Base-by-base conservation (phyloP, 2,888 invertebrate species). In the Onthophagus sagittarius region DNA sequence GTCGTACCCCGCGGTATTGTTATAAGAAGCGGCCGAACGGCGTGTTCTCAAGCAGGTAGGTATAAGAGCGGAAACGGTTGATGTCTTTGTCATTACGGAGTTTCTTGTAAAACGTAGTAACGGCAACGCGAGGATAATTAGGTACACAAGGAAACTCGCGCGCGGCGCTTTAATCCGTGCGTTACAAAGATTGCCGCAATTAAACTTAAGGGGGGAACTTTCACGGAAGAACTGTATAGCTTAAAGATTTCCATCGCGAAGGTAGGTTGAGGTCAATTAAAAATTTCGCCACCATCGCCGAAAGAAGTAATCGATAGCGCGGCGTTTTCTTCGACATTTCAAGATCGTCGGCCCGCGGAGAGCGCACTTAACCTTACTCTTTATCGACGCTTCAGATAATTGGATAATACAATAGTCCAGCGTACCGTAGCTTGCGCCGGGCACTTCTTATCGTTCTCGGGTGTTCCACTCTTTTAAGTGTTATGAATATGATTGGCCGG, bases 401-500 rank as follows among this genome's bases (percentile, higher is more conserved):
- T 67, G 67, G 67, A 67, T 67, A 67, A 67, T 67, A 67, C 32
- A 67, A 23, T n/a, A 15, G 31, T 15, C 67, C 32, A 67, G 39
- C 67, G 67, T 67, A 67, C 67, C 67, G 67, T 67, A 67, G 32
- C 67, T 15, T 15, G 23, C 64, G 15, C 64, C 15, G 64, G 67
- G 32, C 64, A 32, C 23, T 67, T 67, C 67, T 67, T 67, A 67
- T 67, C 67, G 32, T 15, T 67, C 67, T 31, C 32, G 23, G 31
- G 32, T 31, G 31, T 32, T 67, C 15, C 7, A n/a, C 67, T n/a
- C 31, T 31, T 23, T 67, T 67, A 67, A 67, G 31, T 67, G 67
- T 67, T 67, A 67, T 67, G 67, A 67, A 67, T 67, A 67, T 32
- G 67, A 67, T 67, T 67, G 23, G 31, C n/a, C 67, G n/a, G n/a